Evolutionary conservation across 2,888 invertebrate genomes (phyloP).

Genomic region (Drosophila meridionalis): DNA sequence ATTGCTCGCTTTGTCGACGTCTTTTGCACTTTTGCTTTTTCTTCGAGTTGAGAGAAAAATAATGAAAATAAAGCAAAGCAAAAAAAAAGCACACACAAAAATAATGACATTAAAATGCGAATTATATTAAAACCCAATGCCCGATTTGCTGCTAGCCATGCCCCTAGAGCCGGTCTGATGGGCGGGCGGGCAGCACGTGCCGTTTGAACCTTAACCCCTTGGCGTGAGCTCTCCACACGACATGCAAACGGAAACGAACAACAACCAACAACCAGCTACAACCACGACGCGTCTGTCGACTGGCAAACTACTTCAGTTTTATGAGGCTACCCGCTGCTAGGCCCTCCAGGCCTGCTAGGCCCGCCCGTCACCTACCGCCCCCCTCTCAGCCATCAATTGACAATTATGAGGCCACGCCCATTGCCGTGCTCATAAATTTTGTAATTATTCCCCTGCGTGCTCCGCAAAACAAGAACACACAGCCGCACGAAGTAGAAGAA

Average conservation of each 20-base stretch:
- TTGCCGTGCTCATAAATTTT: constrained; percentile 78
- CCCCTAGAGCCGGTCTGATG: background rate
- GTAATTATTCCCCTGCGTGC: constrained; percentile 78
- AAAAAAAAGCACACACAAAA: constrained; percentile 19
- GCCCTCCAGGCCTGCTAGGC: background rate
- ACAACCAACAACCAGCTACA: constrained; percentile 33
- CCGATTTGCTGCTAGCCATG: constrained; percentile 37
- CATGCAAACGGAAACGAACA: constrained; percentile 64
- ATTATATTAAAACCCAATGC: constrained; percentile 64
- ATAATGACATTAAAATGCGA: constrained; percentile 79
- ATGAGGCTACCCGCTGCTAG: constrained; percentile 54
- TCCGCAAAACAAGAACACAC: constrained; percentile 37
- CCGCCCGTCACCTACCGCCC: background rate
- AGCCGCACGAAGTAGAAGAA: constrained; percentile 23
- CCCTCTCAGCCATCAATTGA: constrained; percentile 58
- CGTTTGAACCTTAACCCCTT: constrained; percentile 71
- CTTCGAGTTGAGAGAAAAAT: constrained; percentile 15
- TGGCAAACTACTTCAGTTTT: constrained; percentile 71
- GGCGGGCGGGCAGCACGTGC: constrained; percentile 57
- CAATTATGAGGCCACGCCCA: constrained; percentile 76
- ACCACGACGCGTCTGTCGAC: constrained; percentile 41
- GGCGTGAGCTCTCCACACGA: constrained; percentile 65
- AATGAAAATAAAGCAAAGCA: background rate
- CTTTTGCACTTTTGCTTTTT: constrained; percentile 69
- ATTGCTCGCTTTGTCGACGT: constrained; percentile 64